Percentiles rank a stretch among this genome's conserved stretches.
Conservation (phyloP, 2,888 invertebrate species). For the Watsonalla cultraria region DNA sequence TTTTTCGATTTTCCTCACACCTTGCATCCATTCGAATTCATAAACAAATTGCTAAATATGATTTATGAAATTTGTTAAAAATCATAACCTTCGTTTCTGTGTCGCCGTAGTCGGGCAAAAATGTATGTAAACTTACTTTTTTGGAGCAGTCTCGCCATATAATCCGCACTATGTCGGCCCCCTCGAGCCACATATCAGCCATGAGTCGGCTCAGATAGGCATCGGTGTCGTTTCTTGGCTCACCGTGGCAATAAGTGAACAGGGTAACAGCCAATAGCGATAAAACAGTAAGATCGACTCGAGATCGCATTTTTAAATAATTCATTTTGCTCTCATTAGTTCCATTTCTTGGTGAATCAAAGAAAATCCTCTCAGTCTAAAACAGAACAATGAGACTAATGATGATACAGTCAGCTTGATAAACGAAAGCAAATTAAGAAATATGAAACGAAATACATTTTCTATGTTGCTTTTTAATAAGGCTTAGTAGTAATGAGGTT, state of each 20-base stretch:
- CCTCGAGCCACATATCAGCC: conserved; percentile 72
- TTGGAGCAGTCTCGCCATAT: conserved; percentile 74
- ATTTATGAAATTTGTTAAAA: too few species aligned
- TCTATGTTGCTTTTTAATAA: too few species aligned
- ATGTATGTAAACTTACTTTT: conserved; percentile 45
- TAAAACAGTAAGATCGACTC: conserved; percentile 27
- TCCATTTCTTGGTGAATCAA: conserved; percentile 38
- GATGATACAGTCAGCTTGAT: too few species aligned
- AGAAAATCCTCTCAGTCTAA: conserved; percentile 19
- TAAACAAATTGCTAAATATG: too few species aligned
- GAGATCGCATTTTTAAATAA: conserved; percentile 38
- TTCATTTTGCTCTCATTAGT: conserved; percentile 36
- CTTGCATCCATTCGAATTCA: too few species aligned
- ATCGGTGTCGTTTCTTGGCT: conserved; percentile 48
- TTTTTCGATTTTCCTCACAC: too few species aligned
- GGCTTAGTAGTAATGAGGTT: too few species aligned
- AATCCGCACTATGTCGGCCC: conserved; percentile 60
- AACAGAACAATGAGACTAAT: conserved; percentile 9
- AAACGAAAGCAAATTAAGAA: too few species aligned
- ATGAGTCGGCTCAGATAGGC: conserved; percentile 58
- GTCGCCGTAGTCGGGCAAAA: too few species aligned
- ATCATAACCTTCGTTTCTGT: too few species aligned
- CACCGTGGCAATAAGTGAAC: conserved; percentile 37
- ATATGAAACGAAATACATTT: too few species aligned
- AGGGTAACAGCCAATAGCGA: conserved; percentile 33